These are phyloP conservation scores for Agelastica alni DNA, from an alignment of 2,888 invertebrate species.

Conservation along the genomic window DNA sequence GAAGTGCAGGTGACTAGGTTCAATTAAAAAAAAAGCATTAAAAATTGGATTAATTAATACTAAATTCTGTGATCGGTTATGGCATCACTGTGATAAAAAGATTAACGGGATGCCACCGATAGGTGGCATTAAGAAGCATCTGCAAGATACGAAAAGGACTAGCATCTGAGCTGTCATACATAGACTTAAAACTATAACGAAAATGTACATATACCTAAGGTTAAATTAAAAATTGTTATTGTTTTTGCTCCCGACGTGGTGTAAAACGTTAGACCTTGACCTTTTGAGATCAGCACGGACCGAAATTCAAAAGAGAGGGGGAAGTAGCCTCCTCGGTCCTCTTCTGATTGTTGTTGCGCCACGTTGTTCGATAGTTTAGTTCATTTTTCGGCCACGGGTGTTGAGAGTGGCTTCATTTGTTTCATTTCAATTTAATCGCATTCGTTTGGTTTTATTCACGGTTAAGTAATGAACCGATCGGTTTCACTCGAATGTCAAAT, in stretches of 20 bases:
- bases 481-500: not conserved
- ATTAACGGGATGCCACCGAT: not conserved
- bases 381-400: constrained; percentile 35
- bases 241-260: constrained; percentile 34
- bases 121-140: not conserved
- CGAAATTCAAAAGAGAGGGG: constrained; percentile 41
- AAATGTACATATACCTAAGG: constrained; percentile 29
- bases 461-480: not conserved
- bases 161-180: constrained; percentile 4
- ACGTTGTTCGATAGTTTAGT: constrained; percentile 34
- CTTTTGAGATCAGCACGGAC: constrained; percentile 47
- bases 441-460: constrained; percentile 1
- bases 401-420: constrained; percentile 34
- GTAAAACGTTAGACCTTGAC: constrained; percentile 27
- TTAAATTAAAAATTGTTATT: constrained; percentile 33
- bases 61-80: not conserved
- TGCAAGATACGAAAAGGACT: not conserved
- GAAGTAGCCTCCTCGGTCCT: constrained; percentile 48
- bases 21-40: not conserved
- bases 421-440: constrained; percentile 28
- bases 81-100: constrained; percentile 4
- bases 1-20: constrained; percentile 8
- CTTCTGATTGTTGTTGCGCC: constrained; percentile 50
- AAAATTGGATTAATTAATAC: not conserved
- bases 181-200: constrained; percentile 12